Conservation (phyloP, 2,797 vertebrate genomes). For the Enteromius fasciolatus region DNA sequence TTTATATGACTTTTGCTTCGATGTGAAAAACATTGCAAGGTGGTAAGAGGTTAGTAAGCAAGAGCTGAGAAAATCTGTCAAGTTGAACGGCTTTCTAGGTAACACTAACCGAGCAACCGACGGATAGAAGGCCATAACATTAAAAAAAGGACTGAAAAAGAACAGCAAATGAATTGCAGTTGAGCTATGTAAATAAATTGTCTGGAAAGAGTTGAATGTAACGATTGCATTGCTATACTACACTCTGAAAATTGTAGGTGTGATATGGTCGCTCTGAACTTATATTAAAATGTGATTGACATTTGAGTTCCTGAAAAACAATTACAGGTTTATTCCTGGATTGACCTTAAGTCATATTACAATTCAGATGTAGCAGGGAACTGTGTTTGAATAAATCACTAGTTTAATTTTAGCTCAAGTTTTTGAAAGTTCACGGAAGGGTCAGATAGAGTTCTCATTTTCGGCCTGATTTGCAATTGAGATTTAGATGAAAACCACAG, state of each 20-base stretch:
- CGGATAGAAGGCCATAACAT: background rate
- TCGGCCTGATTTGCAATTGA: constrained; percentile 53
- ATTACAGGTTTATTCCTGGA: constrained; percentile 43
- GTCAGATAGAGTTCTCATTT: constrained; percentile 44
- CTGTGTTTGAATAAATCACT: constrained; percentile 52
- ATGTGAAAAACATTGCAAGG: background rate
- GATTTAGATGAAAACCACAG: constrained; percentile 59
- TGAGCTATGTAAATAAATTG: background rate
- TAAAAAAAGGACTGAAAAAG: constrained; percentile 1
- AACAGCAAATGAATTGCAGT: constrained; percentile 12
- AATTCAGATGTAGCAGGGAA: constrained; percentile 39
- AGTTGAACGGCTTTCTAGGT: constrained; percentile 4
- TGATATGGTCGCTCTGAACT: constrained; percentile 10
- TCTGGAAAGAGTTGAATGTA: background rate
- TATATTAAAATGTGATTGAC: constrained; percentile 48
- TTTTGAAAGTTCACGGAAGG: constrained; percentile 48
- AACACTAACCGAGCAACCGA: background rate
- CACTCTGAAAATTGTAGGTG: constrained; percentile 1
- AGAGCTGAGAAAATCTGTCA: constrained; percentile 1
- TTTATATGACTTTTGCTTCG: constrained; percentile 1
- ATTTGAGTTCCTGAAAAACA: constrained; percentile 49
- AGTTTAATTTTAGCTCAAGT: constrained; percentile 46
- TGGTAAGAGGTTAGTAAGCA: constrained; percentile 25
- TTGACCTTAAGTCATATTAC: constrained; percentile 43
- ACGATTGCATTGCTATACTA: background rate